Evolutionary conservation across 2,797 vertebrate species (phyloP).

Genomic region (Sebastolobus altivelis): DNA sequence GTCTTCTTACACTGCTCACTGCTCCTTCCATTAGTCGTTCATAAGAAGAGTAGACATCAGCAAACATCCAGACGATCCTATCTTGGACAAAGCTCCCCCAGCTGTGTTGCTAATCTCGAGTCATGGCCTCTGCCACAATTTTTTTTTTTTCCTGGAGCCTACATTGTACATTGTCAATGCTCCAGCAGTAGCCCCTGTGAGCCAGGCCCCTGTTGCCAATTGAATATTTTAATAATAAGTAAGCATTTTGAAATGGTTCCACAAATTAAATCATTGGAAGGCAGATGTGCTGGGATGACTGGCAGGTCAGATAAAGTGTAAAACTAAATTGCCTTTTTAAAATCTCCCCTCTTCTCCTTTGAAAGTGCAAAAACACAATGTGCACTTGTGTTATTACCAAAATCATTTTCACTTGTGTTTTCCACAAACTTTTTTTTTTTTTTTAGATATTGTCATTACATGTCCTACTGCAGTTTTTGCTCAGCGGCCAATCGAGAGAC

Average conservation of each 20-base stretch:
- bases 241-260: slow-evolving; percentile 24
- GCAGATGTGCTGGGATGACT: background rate
- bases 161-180: slow-evolving; percentile 1
- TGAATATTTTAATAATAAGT: slow-evolving; percentile 34
- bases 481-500: slow-evolving; percentile 1
- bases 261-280: background rate
- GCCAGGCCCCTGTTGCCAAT: slow-evolving; percentile 3
- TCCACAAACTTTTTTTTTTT: background rate
- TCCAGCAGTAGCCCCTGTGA: slow-evolving; percentile 23
- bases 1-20: background rate
- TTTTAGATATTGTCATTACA: background rate
- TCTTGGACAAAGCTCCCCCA: slow-evolving; percentile 27
- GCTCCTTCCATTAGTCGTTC: slow-evolving; percentile 15
- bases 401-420: background rate
- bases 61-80: slow-evolving; percentile 18
- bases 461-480: background rate
- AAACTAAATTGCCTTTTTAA: background rate
- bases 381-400: background rate
- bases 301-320: slow-evolving; percentile 16
- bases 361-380: background rate
- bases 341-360: background rate
- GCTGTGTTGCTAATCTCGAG: slow-evolving; percentile 51
- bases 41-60: slow-evolving; percentile 14
- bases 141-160: background rate
- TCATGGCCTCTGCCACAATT: slow-evolving; percentile 14